Percentiles rank a stretch among this genome's conserved stretches.
phyloP scores from a whole-genome alignment of 1,140 invertebrate genomes.

The Propsilocerus akamusi region DNA sequence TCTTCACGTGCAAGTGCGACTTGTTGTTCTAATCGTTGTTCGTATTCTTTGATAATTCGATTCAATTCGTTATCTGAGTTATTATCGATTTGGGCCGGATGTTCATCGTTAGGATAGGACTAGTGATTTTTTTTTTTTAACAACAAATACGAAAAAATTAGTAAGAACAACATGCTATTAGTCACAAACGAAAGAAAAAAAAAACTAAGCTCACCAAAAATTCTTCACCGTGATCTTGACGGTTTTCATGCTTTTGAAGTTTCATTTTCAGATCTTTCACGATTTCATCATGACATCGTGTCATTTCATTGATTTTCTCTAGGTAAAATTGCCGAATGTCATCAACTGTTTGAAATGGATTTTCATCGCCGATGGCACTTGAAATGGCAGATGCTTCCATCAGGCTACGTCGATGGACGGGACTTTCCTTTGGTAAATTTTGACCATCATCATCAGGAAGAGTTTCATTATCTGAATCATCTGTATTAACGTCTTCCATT shows the following conservation, averaged over 20 bases:
- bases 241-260: conserved; percentile 17
- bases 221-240: conserved; percentile 17
- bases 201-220: conserved; percentile 14
- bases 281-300: conserved; percentile 13
- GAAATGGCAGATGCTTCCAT: conserved; percentile 11
- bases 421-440: background rate
- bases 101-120: background rate
- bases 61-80: conserved; percentile 24
- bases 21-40: conserved; percentile 33
- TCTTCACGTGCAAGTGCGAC: conserved; percentile 34
- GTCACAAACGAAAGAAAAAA: background rate
- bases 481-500: conserved; percentile 11
- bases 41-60: conserved; percentile 26
- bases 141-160: background rate
- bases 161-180: background rate
- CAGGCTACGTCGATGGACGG: conserved; percentile 15
- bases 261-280: conserved; percentile 15
- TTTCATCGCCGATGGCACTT: background rate
- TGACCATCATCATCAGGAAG: conserved; percentile 12
- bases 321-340: conserved; percentile 19
- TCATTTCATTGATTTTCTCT: conserved; percentile 17
- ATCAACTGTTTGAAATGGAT: conserved; percentile 2
- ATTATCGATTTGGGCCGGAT: conserved; percentile 7
- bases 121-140: background rate
- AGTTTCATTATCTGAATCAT: conserved; percentile 18